Base-by-base conservation (phyloP, 2,113 vertebrate species). In the Carassius auratus region DNA sequence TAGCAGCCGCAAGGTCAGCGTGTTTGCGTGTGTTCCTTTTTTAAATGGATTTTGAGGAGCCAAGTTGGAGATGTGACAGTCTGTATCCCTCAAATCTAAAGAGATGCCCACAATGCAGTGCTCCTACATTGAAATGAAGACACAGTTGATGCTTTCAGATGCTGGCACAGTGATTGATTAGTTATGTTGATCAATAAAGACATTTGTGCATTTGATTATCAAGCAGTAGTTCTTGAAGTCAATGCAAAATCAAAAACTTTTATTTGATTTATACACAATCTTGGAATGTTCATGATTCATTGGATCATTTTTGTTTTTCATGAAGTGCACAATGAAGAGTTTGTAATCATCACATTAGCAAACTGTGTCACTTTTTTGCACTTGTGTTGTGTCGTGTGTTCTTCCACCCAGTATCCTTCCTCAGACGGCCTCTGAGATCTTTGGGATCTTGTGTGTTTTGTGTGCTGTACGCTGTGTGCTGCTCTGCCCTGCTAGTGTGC, bases 401-500 rank as follows among this genome's bases (percentile, higher is more conserved):
- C 17, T 14, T 23, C 50, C 48, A 23, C 33, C 14, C 59, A 57
- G 9, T 38, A 30, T 26, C 5, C 10, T 66, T 33, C 6, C 21
- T 50, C 45, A 48, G 45, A 62, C 59, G 81, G 52, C 19, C 66
- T 45, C 15, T 15, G 19, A 45, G n/a, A 81, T 50, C 64, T 61
- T 84, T 48, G 36, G 48, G 36, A 85, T 75, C 33, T 66, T 84
- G 57, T 50, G 48, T 50, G 45, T 45, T 71, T 77, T 78, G 26
- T 50, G 64, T 66, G 64, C 59, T 38, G 23, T 45, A 81, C 10
- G 55, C 61, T 87, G 86, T 87, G 77, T 75, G 64, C 86, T 87
- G 88, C 88, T 87, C 88, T 88, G 85, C 89, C 89, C 57, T 88
- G 76, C 78, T 86, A 66, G 73, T 81, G 71, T 76, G 74, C 10